Percentiles rank a stretch among this genome's conserved stretches.
Conservation (phyloP, 2,113 vertebrate genomes). For the Mixornis gularis region DNA sequence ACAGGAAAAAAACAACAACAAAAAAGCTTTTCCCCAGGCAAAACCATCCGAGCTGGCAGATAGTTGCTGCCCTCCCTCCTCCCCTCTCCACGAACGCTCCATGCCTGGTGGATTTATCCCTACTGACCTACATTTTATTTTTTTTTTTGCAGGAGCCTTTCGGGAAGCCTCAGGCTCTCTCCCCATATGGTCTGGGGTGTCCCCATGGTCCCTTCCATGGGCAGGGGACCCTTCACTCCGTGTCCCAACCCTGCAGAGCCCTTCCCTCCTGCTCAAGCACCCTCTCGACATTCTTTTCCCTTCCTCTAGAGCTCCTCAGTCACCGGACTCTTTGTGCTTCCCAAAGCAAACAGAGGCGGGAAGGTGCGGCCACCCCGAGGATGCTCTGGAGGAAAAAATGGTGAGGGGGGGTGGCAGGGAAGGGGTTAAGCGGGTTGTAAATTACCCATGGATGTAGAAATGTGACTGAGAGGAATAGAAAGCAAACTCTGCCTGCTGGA, state of each 20-base stretch:
- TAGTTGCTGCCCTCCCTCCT: not conserved
- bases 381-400: not conserved
- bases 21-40: not conserved
- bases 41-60: not conserved
- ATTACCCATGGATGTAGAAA: slow-evolving; percentile 54
- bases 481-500: slow-evolving; percentile 47
- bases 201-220: accelerated
- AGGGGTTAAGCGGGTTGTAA: slow-evolving; percentile 55
- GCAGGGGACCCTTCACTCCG: accelerated
- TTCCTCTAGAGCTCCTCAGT: not conserved
- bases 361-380: not conserved
- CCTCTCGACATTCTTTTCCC: not conserved
- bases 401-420: not conserved
- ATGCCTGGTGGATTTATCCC: not conserved
- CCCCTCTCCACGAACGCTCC: not conserved
- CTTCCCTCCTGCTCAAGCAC: not conserved
- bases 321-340: not conserved
- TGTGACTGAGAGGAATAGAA: slow-evolving; percentile 54
- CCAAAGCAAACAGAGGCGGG: slow-evolving; percentile 15
- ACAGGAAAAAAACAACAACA: not conserved
- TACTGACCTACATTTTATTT: not conserved
- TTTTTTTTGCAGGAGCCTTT: not conserved
- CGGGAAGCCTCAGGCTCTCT: not conserved
- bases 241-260: not conserved
- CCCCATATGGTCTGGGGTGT: accelerated